Percentiles rank a stretch among this genome's conserved stretches.
These are phyloP conservation scores for Neotoma lepida DNA, from an alignment of 2,113 vertebrate genomes.

Conservation along the genomic window DNA sequence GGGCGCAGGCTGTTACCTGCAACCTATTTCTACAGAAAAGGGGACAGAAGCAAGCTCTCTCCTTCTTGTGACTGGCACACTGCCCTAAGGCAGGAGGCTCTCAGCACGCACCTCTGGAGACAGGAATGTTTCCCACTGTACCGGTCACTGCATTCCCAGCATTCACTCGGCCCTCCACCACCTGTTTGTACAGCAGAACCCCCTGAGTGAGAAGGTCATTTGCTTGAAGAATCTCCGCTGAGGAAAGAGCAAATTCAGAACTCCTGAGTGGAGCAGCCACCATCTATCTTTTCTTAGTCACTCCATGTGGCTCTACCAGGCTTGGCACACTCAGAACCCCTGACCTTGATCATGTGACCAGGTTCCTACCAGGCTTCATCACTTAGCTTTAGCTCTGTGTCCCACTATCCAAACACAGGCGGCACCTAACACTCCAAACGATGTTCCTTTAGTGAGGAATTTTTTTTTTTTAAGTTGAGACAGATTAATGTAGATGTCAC, in stretches of 20 bases:
- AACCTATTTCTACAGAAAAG: not conserved
- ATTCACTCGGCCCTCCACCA: conserved; percentile 73
- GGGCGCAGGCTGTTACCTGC: not conserved
- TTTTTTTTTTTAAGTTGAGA: not conserved
- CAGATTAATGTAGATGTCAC: not conserved
- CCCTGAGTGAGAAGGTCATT: conserved; percentile 87
- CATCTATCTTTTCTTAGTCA: not conserved
- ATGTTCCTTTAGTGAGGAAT: not conserved
- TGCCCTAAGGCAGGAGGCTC: not conserved
- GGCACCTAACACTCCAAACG: not conserved
- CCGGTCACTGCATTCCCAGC: conserved; percentile 53
- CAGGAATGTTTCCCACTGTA: conserved; percentile 4
- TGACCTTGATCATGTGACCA: not conserved
- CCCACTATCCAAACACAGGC: not conserved
- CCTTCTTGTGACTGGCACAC: not conserved
- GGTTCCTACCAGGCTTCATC: not conserved
- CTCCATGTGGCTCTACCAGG: not conserved
- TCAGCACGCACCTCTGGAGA: conserved; percentile 72
- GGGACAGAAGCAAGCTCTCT: not conserved
- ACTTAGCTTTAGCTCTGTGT: not conserved
- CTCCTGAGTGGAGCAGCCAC: not conserved
- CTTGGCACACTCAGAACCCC: not conserved
- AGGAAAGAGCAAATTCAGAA: not conserved
- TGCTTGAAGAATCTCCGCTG: conserved; percentile 90
- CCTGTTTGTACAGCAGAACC: conserved; percentile 85